Evolutionary conservation across 2,113 vertebrate genomes (phyloP).

Genomic region (Gymnarchus niloticus): DNA sequence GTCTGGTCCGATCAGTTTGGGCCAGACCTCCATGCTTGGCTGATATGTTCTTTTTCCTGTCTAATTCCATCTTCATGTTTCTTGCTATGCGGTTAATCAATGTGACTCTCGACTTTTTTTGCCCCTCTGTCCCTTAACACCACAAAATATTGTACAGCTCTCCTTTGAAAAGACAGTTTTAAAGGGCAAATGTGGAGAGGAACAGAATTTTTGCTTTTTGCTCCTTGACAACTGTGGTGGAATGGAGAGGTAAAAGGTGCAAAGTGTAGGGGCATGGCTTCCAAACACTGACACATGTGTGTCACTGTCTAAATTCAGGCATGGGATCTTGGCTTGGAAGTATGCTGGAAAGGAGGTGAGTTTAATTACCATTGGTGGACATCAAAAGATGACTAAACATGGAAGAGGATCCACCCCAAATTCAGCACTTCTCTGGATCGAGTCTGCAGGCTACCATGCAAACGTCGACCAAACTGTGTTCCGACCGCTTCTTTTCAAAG

Average conservation of each 20-base stretch:
- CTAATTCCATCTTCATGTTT: conserved; percentile 3
- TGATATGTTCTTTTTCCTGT: background rate
- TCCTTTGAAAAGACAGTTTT: conserved; percentile 43
- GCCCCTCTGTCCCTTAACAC: conserved; percentile 32
- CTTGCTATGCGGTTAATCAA: conserved; percentile 8
- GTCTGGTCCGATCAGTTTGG: conserved; percentile 13
- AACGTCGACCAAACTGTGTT: no score
- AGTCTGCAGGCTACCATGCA: no score
- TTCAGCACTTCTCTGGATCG: no score
- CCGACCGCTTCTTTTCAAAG: background rate
- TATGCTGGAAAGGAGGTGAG: no score
- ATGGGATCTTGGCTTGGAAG: background rate
- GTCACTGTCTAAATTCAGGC: background rate
- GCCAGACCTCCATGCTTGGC: background rate
- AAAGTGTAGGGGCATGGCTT: no score
- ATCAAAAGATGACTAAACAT: no score
- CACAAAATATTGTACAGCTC: conserved; percentile 38
- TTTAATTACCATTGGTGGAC: no score
- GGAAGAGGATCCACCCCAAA: no score
- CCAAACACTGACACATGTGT: background rate
- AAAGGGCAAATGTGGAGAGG: conserved; percentile 36
- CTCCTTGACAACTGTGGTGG: conserved; percentile 49
- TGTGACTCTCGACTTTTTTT: conserved; percentile 21
- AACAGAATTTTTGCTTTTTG: conserved; percentile 44
- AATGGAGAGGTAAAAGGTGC: conserved; percentile 28